phyloP scores from a whole-genome alignment of 2,888 invertebrate genomes.

The Lasioglossum leucozonium region DNA sequence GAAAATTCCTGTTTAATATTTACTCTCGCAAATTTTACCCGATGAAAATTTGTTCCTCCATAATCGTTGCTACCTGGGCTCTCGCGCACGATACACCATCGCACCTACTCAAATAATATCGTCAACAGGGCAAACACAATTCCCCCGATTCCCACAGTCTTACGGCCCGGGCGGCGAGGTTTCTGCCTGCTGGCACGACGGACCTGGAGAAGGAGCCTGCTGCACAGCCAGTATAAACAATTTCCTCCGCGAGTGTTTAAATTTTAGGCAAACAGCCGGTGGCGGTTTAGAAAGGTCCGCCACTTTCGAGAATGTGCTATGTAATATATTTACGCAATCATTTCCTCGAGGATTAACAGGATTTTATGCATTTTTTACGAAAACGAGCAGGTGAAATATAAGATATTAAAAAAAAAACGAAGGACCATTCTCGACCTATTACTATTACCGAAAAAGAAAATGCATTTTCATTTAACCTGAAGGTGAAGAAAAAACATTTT shows the following conservation, averaged over 20 bases:
- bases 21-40: conserved; percentile 3
- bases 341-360: neutral
- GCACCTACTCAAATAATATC: conserved; percentile 11
- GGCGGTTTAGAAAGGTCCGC: neutral
- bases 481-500: no score
- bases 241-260: neutral
- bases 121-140: neutral
- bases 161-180: neutral
- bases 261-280: neutral
- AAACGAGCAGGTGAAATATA: neutral
- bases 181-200: neutral
- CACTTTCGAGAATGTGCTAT: neutral
- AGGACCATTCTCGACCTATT: no score
- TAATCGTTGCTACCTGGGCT: neutral
- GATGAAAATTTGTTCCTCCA: neutral
- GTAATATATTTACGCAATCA: neutral
- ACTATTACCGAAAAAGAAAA: no score
- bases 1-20: conserved; percentile 3
- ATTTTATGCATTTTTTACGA: neutral
- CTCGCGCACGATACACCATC: neutral
- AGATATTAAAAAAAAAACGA: neutral
- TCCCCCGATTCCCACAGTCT: conserved; percentile 7
- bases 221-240: neutral
- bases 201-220: neutral
- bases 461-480: no score